Evolutionary conservation across 2,113 vertebrate species (phyloP).

Genomic region (Albula glossodonta): DNA sequence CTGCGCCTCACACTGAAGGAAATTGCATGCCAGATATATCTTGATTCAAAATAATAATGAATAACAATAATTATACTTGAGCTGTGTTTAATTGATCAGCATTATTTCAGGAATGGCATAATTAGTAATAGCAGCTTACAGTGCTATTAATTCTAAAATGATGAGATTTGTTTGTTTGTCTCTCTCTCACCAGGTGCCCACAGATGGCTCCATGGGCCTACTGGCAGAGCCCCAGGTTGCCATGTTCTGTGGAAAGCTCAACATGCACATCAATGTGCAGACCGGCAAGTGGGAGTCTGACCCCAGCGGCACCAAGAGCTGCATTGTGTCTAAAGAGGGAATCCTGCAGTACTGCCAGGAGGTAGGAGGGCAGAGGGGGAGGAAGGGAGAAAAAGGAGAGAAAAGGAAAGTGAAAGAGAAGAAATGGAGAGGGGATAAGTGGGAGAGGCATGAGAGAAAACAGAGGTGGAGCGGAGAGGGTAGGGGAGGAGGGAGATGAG

Average conservation of each 20-base stretch:
- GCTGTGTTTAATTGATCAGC: no score
- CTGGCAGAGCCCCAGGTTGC: conserved; percentile 95
- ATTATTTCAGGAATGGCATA: no score
- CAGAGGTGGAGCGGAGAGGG: conserved; percentile 58
- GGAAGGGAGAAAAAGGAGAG: background rate
- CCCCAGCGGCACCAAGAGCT: conserved; percentile 85
- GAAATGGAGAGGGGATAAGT: background rate
- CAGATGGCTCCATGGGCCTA: conserved; percentile 86
- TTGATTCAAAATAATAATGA: no score
- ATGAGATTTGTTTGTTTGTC: background rate
- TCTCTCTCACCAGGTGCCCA: conserved; percentile 77
- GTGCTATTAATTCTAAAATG: background rate
- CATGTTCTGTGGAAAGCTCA: conserved; percentile 96
- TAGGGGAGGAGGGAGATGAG: conserved; percentile 48
- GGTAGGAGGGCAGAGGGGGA: conserved; percentile 61
- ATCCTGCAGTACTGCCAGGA: conserved; percentile 98
- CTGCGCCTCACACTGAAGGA: no score
- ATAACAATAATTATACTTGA: no score
- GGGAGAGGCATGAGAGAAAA: background rate
- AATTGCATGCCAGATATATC: no score
- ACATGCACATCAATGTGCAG: conserved; percentile 98
- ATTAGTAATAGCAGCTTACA: no score
- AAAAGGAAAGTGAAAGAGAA: background rate
- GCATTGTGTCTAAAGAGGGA: conserved; percentile 90
- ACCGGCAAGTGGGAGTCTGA: conserved; percentile 93